Base-by-base conservation (phyloP, 2,113 vertebrate genomes). In the Trichechus manatus region DNA sequence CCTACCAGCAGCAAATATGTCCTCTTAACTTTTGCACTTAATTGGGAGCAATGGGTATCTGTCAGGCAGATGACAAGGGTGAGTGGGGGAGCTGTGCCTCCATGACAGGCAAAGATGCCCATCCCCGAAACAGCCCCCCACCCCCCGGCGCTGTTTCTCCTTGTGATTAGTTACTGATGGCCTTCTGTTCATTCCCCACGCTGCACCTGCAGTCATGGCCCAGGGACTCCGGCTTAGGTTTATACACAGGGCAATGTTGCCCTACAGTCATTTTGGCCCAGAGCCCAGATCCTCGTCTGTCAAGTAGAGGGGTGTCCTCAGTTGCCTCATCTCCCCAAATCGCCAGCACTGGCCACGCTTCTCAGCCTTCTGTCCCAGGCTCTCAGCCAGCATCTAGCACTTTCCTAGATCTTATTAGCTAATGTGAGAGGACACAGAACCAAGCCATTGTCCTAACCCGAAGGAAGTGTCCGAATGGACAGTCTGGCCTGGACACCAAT, bases 31-130 rank as follows among this genome's bases (percentile, higher is more conserved):
- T 68, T n/a, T 50, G 1, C 33, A 15, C 63, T 44, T 36, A 13
- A 33, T 3, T 25, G 22, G n/a, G 70, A 9, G 4, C 39, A 2
- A 0, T 9, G 50, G 22, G 14, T 79, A 20, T 11, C 23, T 50
- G 53, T 25, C 63, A 61, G 56, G 63, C 70, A 31, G 50, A n/a
- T 13, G 10, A 64, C 23, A 36, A 89, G 29, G 47, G 22, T 47
- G n/a, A 59, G 6, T 11, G 23, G 22, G 19, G 77, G 13, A 11
- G 7, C 0, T 2, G 2, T 33, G 22, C 5, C 61, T n/a, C 14
- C 77, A 47, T 22, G 82, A 25, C 9, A 19, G 22, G 11, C 56
- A 15, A 31, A 87, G 85, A 68, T 7, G 10, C 64, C 31, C 20
- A 23, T 17, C 33, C 77, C 33, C 29, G 47, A 59, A 79, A 66